Percentiles rank a stretch among this genome's conserved stretches.
Evolutionary conservation across 2,888 invertebrate species (phyloP).

Genomic region (Conomelus anceps): DNA sequence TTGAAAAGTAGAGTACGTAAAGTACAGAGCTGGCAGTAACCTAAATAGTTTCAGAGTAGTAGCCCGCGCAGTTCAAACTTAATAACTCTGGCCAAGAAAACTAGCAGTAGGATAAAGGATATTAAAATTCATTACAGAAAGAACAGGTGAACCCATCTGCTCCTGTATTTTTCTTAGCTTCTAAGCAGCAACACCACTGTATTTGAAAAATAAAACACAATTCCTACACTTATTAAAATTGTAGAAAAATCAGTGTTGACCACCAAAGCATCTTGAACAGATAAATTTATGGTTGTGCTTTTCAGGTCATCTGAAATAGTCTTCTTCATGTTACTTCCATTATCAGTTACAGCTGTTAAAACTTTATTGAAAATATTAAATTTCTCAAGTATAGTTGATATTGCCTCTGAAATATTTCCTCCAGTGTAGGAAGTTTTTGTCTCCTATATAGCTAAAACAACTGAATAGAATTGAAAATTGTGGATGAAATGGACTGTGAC

Average conservation of each 20-base stretch:
- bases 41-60: no score
- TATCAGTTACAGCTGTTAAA: not conserved
- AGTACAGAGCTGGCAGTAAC: no score
- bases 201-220: not conserved
- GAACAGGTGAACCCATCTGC: not conserved
- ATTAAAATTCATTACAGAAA: no score
- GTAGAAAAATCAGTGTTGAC: not conserved
- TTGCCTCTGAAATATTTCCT: not conserved
- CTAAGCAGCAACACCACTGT: not conserved
- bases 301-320: not conserved
- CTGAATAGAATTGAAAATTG: constrained; percentile 27
- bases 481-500: constrained; percentile 35
- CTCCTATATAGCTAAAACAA: constrained; percentile 31
- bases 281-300: not conserved
- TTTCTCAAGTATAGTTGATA: not conserved
- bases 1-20: no score
- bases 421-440: constrained; percentile 9
- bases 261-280: not conserved
- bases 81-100: no score
- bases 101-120: no score
- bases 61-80: no score
- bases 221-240: not conserved
- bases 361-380: not conserved
- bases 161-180: constrained; percentile 8
- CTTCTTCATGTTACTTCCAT: constrained; percentile 4